Evolutionary conservation across 1,140 invertebrate species (phyloP).

Genomic region (Melanaphis sacchari): DNA sequence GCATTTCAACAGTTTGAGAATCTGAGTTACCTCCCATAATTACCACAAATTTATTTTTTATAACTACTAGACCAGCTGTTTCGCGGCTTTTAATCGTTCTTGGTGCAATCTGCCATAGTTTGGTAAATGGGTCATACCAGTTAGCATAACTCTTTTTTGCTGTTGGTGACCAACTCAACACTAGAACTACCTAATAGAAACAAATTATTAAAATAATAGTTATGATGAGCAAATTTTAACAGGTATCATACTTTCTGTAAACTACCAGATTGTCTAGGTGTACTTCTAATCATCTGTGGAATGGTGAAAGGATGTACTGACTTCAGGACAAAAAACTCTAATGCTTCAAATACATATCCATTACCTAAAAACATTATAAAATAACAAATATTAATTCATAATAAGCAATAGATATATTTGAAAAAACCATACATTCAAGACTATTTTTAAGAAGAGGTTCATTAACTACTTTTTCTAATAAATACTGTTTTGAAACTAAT

Average conservation of each 20-base stretch:
- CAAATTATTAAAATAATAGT: background rate
- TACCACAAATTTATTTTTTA: conserved; percentile 82
- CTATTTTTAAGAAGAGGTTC: too few species aligned
- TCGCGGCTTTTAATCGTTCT: conserved; percentile 80
- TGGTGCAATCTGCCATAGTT: conserved; percentile 74
- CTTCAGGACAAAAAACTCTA: conserved; percentile 90
- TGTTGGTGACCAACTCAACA: conserved; percentile 89
- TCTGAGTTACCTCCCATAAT: conserved; percentile 94
- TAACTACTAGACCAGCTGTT: conserved; percentile 81
- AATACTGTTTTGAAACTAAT: too few species aligned
- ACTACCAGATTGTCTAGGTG: conserved; percentile 76
- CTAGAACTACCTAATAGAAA: conserved; percentile 75
- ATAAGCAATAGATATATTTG: too few species aligned
- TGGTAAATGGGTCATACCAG: conserved; percentile 86
- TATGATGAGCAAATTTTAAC: background rate
- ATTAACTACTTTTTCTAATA: too few species aligned
- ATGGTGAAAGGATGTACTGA: conserved; percentile 83
- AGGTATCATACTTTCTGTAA: conserved; percentile 31
- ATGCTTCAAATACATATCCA: conserved; percentile 92
- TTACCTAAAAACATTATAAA: conserved; percentile 68
- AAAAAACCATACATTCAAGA: too few species aligned
- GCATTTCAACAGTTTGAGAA: conserved; percentile 85
- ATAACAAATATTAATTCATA: background rate
- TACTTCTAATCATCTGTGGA: conserved; percentile 78
- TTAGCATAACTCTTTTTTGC: conserved; percentile 93